These are phyloP conservation scores for Scaptomyza montana DNA, from an alignment of 1,140 invertebrate genomes.

Conservation along the genomic window DNA sequence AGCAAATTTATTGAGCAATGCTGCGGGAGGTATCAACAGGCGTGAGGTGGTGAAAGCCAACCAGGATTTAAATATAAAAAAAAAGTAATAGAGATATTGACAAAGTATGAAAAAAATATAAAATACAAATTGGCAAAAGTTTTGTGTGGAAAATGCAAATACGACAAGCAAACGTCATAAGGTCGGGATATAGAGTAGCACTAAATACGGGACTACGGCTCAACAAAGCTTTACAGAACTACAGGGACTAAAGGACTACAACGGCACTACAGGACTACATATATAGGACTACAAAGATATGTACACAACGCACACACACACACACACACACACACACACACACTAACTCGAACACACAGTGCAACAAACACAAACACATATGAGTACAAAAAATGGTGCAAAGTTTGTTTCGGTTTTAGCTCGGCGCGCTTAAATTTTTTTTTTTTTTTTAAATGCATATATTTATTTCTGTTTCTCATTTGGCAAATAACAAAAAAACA, in stretches of 20 bases:
- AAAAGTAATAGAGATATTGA: too few species aligned
- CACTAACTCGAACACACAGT: slow-evolving; percentile 22
- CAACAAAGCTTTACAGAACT: not conserved
- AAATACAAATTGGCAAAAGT: not conserved
- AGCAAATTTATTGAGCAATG: slow-evolving; percentile 80
- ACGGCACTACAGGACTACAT: not conserved
- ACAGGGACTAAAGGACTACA: not conserved
- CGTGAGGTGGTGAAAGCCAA: too few species aligned
- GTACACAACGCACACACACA: slow-evolving; percentile 14
- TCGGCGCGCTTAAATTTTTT: slow-evolving; percentile 83
- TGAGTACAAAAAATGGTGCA: slow-evolving; percentile 68
- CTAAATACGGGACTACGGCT: slow-evolving; percentile 56
- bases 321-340: slow-evolving; percentile 23
- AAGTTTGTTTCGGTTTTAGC: slow-evolving; percentile 84
- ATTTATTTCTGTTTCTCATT: slow-evolving; percentile 42
- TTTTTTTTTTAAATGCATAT: slow-evolving; percentile 39
- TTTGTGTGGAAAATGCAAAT: slow-evolving; percentile 67
- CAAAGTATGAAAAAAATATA: not conserved
- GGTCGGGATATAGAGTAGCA: slow-evolving; percentile 62
- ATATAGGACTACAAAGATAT: slow-evolving; percentile 18
- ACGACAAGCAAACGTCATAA: slow-evolving; percentile 77
- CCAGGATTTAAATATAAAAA: slow-evolving; percentile 14
- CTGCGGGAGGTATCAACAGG: slow-evolving; percentile 4
- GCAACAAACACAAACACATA: slow-evolving; percentile 31
- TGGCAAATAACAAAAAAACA: slow-evolving; percentile 32